phyloP scores from a whole-genome alignment of 2,797 vertebrate species.

The Perdix hodgsoniae region DNA sequence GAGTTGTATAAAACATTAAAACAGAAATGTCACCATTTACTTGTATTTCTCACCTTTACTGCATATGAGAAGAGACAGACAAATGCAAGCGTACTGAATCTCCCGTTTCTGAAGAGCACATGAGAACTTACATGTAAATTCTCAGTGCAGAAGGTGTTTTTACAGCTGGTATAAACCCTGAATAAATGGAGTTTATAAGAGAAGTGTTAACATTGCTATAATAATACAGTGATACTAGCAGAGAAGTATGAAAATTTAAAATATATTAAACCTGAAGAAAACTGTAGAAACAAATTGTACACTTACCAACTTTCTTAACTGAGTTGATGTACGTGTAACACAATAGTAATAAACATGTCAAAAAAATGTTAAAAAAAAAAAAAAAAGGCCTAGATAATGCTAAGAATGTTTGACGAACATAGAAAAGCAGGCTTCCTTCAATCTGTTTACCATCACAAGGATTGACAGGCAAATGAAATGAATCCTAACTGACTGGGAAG shows the following conservation, averaged over 20 bases:
- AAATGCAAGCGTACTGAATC: not conserved
- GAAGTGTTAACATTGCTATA: not conserved
- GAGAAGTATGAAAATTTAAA: not conserved
- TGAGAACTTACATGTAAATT: not conserved
- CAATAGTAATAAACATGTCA: conserved; percentile 35
- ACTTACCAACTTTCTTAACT: not conserved
- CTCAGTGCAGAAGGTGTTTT: not conserved
- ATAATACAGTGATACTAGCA: not conserved
- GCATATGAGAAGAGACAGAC: accelerated
- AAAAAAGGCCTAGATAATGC: not conserved
- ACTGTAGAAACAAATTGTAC: not conserved
- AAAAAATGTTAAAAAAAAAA: not conserved
- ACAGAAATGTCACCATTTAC: not conserved
- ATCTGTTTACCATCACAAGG: conserved; percentile 25
- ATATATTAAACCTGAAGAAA: not conserved
- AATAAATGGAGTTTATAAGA: not conserved
- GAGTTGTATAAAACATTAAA: not conserved
- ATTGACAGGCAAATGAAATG: conserved; percentile 55
- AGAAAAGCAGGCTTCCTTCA: conserved; percentile 10
- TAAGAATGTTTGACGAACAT: conserved; percentile 18
- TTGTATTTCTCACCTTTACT: not conserved
- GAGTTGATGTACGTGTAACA: not conserved
- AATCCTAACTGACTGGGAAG: conserved; percentile 41
- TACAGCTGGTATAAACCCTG: not conserved
- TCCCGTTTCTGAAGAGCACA: not conserved